Evolutionary conservation across 2,113 vertebrate species (phyloP).

Genomic region (Sapayoa aenigma): DNA sequence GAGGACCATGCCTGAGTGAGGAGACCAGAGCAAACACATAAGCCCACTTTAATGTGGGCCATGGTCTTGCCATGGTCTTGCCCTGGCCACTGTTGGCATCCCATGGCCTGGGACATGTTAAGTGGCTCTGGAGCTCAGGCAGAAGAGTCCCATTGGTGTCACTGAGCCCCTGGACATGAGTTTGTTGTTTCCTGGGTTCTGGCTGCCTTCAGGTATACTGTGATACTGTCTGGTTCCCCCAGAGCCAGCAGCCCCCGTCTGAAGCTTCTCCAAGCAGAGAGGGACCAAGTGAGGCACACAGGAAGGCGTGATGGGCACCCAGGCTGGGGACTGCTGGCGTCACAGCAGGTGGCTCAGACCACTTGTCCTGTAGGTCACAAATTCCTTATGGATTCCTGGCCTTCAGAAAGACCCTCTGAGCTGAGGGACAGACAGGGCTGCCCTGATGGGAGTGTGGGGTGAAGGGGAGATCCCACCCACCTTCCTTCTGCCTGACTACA

Average conservation of each 20-base stretch:
- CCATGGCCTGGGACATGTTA: not conserved
- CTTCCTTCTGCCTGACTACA: not conserved
- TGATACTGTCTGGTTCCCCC: not conserved
- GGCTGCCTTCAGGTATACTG: not conserved
- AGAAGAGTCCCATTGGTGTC: not conserved
- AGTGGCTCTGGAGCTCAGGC: not conserved
- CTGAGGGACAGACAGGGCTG: not conserved
- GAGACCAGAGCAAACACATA: not conserved
- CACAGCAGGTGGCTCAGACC: not conserved
- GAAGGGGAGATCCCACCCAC: not conserved
- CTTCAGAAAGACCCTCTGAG: not conserved
- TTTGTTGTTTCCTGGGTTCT: not conserved
- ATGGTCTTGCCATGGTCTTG: not conserved
- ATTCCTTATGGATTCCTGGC: not conserved
- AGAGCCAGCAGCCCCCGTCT: not conserved
- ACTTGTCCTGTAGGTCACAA: not conserved
- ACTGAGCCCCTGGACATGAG: not conserved
- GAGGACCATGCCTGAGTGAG: not conserved
- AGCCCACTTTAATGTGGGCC: not conserved
- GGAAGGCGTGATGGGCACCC: not conserved
- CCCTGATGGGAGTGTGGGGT: not conserved
- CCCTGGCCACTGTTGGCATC: not conserved
- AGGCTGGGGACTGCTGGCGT: not conserved
- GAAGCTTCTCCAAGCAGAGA: not conserved
- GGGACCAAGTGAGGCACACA: not conserved